These are phyloP conservation scores for Mus minutoides DNA, from an alignment of 2,797 vertebrate genomes.

Conservation along the genomic window DNA sequence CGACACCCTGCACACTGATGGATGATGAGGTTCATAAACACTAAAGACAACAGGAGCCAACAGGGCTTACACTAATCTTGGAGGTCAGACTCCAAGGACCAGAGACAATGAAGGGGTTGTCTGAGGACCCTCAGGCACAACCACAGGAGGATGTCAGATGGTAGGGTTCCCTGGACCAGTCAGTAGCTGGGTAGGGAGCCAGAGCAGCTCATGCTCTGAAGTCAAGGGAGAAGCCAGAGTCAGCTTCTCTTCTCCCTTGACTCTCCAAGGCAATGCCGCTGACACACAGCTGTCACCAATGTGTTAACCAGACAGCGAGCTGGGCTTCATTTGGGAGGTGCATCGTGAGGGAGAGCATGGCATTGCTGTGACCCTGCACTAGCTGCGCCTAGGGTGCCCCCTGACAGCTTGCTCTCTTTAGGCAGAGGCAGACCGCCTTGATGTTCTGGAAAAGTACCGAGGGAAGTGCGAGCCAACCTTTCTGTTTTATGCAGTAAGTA, in stretches of 20 bases:
- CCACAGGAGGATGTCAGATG: not conserved
- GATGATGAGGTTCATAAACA: not conserved
- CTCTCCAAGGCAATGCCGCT: not conserved
- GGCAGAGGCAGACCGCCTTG: conserved; percentile 94
- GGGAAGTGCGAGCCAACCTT: conserved; percentile 96
- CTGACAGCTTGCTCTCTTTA: conserved; percentile 78
- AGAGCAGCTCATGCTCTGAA: not conserved
- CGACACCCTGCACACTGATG: not conserved
- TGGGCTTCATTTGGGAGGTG: not conserved
- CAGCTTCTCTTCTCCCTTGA: not conserved
- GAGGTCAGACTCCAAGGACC: not conserved
- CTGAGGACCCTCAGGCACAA: not conserved
- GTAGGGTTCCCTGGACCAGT: not conserved
- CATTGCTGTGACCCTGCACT: accelerated
- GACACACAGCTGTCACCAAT: not conserved
- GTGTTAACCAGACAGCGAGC: not conserved
- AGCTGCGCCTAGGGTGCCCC: accelerated
- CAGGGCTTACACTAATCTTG: not conserved
- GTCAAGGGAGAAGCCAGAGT: too few species aligned
- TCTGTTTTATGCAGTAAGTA: conserved; percentile 94
- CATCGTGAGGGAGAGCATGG: not conserved
- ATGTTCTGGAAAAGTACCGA: conserved; percentile 92
- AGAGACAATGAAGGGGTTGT: not conserved
- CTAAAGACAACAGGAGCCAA: not conserved
- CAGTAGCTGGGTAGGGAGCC: not conserved